Evolutionary conservation across 2,888 invertebrate genomes (phyloP), one percentile per base, ranked within the genome.

Genomic region (Beris chalybata): DNA sequence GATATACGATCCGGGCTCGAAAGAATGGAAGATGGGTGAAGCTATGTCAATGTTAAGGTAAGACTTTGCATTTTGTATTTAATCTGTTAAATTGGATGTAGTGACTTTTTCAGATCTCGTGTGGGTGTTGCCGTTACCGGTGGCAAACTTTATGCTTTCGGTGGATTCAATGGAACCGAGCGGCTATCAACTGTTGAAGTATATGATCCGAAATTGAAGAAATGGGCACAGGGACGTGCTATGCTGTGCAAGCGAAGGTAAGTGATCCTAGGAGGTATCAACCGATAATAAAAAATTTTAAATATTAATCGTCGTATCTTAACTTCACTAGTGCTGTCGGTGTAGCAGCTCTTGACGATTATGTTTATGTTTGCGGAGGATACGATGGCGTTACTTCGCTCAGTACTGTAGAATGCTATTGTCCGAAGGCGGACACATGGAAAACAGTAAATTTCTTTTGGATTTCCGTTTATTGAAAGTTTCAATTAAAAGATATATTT

Each of bases 381-480:
- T 93, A 92, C 75, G 92, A 93, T 78, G 94, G 94, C 3, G 87
- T 90, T 5, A 88, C 90, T 1, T 93, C 93, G 11, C 82, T 94
- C 11, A 90, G 89, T 76, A 90, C 91, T 0, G 92, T 93, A 1
- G 82, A 94, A 79, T 86, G 90, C 74, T 94, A 92, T 76, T 87
- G 89, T 74, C 90, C 91, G 38, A 84, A 86, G 73, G 85, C 83
- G 47, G 87, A 90, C 74, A 84, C 84, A 65, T 93, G 93, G 93
- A 86, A 85, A 71, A 86, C 88, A 73, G 84, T 90, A 53, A 83
- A 86, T 53, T 13, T 32, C 1, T 50, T 12, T 22, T 15, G 9
- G 9, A 11, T 22, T 54, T 31, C n/a, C 15, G 12, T 15, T 15
- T n/a, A n/a, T 15, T 43, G n/a, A 32, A 30, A 47, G 4, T 2